Percentiles rank a stretch among this genome's conserved stretches.
Evolutionary conservation across 2,113 vertebrate species (phyloP).

Genomic region (Ailuropoda melanoleuca): DNA sequence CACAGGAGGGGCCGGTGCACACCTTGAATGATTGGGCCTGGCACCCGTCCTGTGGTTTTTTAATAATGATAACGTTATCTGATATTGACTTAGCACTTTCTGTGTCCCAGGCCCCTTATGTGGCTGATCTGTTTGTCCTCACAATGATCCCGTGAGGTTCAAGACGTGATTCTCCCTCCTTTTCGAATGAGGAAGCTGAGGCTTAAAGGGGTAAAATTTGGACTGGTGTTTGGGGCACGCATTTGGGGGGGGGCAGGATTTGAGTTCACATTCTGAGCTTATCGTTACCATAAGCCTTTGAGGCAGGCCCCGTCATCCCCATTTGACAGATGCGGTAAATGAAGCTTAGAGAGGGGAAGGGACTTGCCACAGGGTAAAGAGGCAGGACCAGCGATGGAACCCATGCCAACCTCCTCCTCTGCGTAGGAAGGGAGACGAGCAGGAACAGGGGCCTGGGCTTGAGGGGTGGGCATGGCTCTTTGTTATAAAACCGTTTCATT

Average conservation of each 20-base stretch:
- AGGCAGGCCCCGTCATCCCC: not conserved
- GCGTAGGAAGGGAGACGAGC: not conserved
- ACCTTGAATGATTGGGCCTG: not conserved
- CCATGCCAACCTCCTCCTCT: not conserved
- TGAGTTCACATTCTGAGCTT: not conserved
- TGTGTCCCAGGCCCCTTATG: not conserved
- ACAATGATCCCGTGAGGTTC: not conserved
- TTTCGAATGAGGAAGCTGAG: not conserved
- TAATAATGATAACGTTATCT: not conserved
- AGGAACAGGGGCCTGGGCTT: rapidly evolving
- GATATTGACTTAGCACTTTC: not conserved
- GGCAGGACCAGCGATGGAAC: not conserved
- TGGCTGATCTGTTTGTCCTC: not conserved
- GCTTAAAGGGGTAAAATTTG: not conserved
- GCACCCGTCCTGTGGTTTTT: not conserved
- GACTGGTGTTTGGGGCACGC: not conserved
- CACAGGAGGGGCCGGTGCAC: not conserved
- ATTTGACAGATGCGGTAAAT: not conserved
- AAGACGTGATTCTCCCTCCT: not conserved
- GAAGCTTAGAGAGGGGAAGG: not conserved
- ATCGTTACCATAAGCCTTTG: not conserved
- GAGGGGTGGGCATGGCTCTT: not conserved
- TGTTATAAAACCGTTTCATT: not conserved
- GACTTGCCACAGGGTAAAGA: not conserved
- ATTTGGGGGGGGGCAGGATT: not conserved